Conservation (phyloP, 1,140 invertebrate genomes). For the Lepidurus packardi region DNA sequence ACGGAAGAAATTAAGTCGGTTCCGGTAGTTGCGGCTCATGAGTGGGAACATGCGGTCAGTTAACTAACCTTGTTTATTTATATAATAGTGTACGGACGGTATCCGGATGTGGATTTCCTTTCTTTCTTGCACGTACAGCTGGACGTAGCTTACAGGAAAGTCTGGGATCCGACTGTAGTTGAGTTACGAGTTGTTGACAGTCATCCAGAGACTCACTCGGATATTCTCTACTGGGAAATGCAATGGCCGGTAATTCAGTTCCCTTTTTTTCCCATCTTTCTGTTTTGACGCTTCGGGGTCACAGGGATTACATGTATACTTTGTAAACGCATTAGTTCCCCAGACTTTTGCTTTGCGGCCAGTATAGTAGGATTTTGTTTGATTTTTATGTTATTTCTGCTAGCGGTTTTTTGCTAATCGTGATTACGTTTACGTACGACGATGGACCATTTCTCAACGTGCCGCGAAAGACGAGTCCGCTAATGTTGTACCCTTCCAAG, state of each 20-base stretch:
- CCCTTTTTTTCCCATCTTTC: neutral
- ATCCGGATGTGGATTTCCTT: slow-evolving; percentile 65
- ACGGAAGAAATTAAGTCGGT: too few species aligned
- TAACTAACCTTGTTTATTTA: slow-evolving; percentile 28
- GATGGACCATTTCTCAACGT: slow-evolving; percentile 54
- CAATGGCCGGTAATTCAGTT: slow-evolving; percentile 65
- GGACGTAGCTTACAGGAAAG: slow-evolving; percentile 66
- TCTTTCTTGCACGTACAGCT: slow-evolving; percentile 77
- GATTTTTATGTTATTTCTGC: slow-evolving; percentile 41
- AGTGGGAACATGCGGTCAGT: neutral
- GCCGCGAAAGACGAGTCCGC: slow-evolving; percentile 42
- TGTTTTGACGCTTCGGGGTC: slow-evolving; percentile 28
- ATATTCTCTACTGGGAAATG: slow-evolving; percentile 81
- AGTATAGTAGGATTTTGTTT: slow-evolving; percentile 22
- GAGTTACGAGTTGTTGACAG: slow-evolving; percentile 60
- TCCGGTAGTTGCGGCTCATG: neutral
- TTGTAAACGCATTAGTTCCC: too few species aligned
- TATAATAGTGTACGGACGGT: slow-evolving; percentile 66
- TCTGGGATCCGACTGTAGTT: slow-evolving; percentile 74
- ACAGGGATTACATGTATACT: too few species aligned
- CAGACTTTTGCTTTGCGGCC: too few species aligned
- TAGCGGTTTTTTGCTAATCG: slow-evolving; percentile 74
- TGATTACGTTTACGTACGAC: slow-evolving; percentile 76
- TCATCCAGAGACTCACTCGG: slow-evolving; percentile 54
- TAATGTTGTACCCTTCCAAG: slow-evolving; percentile 39